Base-by-base conservation (phyloP, 2,888 invertebrate genomes). In the Cosmopolites sordidus region DNA sequence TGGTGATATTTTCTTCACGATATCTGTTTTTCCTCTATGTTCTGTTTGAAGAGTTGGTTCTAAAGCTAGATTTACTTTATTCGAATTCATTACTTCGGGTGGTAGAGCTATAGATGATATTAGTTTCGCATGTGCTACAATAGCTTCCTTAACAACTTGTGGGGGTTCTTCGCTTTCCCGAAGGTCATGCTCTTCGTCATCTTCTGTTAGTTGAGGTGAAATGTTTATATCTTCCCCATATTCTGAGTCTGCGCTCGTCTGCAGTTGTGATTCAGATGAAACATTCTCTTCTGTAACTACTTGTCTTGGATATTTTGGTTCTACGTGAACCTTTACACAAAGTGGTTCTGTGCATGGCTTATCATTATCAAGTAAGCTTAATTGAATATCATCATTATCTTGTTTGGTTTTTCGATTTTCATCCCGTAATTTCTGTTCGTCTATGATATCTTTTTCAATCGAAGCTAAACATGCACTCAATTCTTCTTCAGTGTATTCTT, bases 101-200 rank as follows among this genome's bases (percentile, higher is more conserved):
- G 69, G 68, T 39, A 70, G 49, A 3, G 69, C 69, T 46, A 70
- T 69, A 2, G 63, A 60, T 6, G 70, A 67, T 16, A 71, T 62
- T 42, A 71, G 47, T 55, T 66, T 67, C 1, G 69, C 66, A 51
- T 70, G 66, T 1, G 67, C 54, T 33, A 66, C 69, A 22, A 22
- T 22, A 22, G 22, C 22, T 61, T 68, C 65, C 56, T 63, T 64
- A 17, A 70, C 62, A 14, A 67, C 62, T 44, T 62, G 59, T 8
- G 47, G 30, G 37, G 33, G 15, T n/a, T 43, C 46, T 15, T 46
- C 41, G 4, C 2, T 18, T 16, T 45, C 22, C 22, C 6, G 11
- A 29, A n/a, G n/a, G n/a, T 38, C 38, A 16, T n/a, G 3, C 11
- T 33, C 33, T 33, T 33, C 33, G n/a, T 41, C 30, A n/a, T 14